phyloP scores from a whole-genome alignment of 2,113 vertebrate genomes.

The Rhynchomys soricoides region DNA sequence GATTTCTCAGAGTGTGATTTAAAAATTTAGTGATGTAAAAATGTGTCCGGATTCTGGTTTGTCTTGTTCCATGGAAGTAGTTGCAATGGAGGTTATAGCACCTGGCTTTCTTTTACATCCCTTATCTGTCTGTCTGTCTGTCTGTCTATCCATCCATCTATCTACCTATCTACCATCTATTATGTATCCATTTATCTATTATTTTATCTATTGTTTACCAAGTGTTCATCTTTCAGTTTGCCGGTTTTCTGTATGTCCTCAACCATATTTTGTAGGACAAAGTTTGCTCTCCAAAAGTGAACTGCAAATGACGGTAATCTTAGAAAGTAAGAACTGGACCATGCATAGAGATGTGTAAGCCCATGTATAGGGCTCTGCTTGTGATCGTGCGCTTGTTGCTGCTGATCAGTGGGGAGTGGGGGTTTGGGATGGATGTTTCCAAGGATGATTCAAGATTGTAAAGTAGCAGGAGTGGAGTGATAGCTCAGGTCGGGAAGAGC shows the following conservation, averaged over 20 bases:
- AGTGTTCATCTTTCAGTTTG: not conserved
- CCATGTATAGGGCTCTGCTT: accelerated
- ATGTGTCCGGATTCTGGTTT: not conserved
- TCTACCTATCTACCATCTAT: not conserved
- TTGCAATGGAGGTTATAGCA: accelerated
- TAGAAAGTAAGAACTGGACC: not conserved
- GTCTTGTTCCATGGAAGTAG: not conserved
- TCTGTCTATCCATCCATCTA: not conserved
- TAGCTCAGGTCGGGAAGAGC: not conserved
- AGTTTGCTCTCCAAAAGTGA: not conserved
- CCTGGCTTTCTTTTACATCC: not conserved
- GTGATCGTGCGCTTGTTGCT: accelerated
- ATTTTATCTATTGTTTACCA: not conserved
- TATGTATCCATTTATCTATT: too few species aligned
- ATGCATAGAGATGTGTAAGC: accelerated
- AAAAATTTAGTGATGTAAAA: not conserved
- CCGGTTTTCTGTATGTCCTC: not conserved
- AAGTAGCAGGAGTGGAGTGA: too few species aligned
- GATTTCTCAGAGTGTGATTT: not conserved
- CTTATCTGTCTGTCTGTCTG: not conserved
- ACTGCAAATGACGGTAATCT: not conserved
- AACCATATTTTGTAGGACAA: not conserved
- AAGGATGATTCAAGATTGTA: too few species aligned
- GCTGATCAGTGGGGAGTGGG: not conserved
- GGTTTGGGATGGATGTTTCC: not conserved